Percentiles rank a stretch among this genome's conserved stretches.
phyloP scores from a whole-genome alignment of 2,888 invertebrate genomes.

The Troides helena region DNA sequence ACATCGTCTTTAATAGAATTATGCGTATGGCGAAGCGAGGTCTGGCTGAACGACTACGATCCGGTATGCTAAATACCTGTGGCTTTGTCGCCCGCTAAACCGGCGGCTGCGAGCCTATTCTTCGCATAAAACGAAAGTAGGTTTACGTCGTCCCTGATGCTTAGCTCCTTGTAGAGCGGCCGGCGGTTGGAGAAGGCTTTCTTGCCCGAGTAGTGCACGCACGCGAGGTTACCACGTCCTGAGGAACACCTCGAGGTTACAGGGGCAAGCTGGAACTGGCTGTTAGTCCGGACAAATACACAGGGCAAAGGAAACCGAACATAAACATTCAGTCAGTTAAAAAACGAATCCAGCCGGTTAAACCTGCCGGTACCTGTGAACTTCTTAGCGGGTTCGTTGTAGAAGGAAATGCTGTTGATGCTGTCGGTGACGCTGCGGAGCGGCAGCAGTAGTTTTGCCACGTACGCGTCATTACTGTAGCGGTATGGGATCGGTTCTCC shows the following conservation, averaged over 20 bases:
- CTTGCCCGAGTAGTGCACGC: conserved; percentile 90
- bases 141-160: conserved; percentile 91
- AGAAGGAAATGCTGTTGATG: conserved; percentile 83
- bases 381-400: conserved; percentile 84
- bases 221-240: conserved; percentile 92
- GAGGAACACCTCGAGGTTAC: conserved; percentile 73
- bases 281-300: conserved; percentile 59
- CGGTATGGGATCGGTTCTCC: conserved; percentile 80
- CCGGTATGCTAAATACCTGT: conserved; percentile 66
- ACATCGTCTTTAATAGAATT: conserved; percentile 58
- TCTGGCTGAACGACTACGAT: conserved; percentile 58
- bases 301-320: conserved; percentile 35
- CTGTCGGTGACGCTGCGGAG: conserved; percentile 82
- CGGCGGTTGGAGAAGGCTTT: conserved; percentile 88
- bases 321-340: conserved; percentile 34
- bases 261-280: conserved; percentile 58
- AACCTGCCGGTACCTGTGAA: conserved; percentile 81
- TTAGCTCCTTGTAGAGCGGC: conserved; percentile 86
- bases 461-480: conserved; percentile 85
- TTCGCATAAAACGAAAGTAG: conserved; percentile 93
- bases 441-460: conserved; percentile 84
- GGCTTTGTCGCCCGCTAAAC: conserved; percentile 69
- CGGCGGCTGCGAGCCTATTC: conserved; percentile 85
- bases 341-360: conserved; percentile 31
- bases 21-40: conserved; percentile 71